Evolutionary conservation across 2,888 invertebrate species (phyloP), one percentile per base, ranked within the genome.

Genomic region (Bembecia ichneumoniformis): DNA sequence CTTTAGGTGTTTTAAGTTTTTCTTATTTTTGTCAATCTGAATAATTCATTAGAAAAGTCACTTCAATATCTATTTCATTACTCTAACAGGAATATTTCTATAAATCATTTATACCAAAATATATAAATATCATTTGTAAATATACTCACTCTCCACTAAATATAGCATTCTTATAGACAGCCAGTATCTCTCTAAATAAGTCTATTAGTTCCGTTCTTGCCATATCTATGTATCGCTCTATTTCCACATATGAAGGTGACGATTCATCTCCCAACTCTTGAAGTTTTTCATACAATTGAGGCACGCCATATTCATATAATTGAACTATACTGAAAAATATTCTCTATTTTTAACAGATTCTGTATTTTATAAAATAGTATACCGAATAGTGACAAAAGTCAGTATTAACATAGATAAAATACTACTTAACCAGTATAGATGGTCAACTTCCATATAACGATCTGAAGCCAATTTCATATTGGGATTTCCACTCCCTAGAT

Each of bases 251-350:
- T 36, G 63, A 58, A 1, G 68, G 62, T 45, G 81, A 74, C 1
- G 71, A 73, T 46, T 74, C 74, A n/a, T 88, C 83, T 0, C 77
- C 82, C 3, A 87, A 58, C 49, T 81, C 74, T 47, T 88, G 82
- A 17, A 94, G 70, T 54, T 88, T 89, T 63, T 91, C 90, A 67
- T 93, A 93, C 52, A 96, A 68, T 58, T 89, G 88, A 11, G 93
- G 91, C 57, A 95, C 89, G 3, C 93, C 91, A 59, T 89, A 89
- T 58, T 94, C 94, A 75, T 96, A 96, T 55, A 94, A 89, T 55
- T 89, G 89, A 55, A 93, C 90, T 74, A 96, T 88, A 74, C 94
- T 95, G 82, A 52, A 16, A 40, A 2, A 28, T 28, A 9, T 28
- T 28, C 5, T 28, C 2, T 9, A 28, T 9, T 28, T 28, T 28